phyloP scores from a whole-genome alignment of 2,797 vertebrate genomes.

The Adrianichthys oophorus region DNA sequence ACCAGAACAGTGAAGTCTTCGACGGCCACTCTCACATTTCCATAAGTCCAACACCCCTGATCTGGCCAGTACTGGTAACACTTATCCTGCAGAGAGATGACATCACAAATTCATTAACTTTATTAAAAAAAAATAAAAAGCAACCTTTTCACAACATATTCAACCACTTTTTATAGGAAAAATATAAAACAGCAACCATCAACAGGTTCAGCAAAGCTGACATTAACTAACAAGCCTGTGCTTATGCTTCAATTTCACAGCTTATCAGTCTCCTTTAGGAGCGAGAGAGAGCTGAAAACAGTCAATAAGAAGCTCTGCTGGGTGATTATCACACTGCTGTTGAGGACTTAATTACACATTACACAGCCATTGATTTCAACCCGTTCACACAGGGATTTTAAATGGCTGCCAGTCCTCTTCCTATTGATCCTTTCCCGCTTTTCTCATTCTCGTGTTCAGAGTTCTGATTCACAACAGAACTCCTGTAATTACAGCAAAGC shows the following conservation, averaged over 20 bases:
- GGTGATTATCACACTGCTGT: slow-evolving; percentile 56
- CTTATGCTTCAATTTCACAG: slow-evolving; percentile 48
- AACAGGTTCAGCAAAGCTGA: slow-evolving; percentile 13
- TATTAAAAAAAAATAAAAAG: neutral
- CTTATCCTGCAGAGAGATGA: slow-evolving; percentile 83
- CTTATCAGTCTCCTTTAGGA: slow-evolving; percentile 44
- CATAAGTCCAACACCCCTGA: slow-evolving; percentile 96
- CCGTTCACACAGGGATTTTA: slow-evolving; percentile 30
- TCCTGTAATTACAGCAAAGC: slow-evolving; percentile 11
- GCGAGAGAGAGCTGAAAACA: slow-evolving; percentile 21
- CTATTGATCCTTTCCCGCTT: slow-evolving; percentile 53
- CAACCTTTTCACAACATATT: neutral
- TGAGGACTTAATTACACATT: slow-evolving; percentile 62
- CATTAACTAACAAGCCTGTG: slow-evolving; percentile 16
- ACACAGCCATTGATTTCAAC: slow-evolving; percentile 59
- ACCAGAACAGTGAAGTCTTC: slow-evolving; percentile 92
- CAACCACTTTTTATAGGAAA: slow-evolving; percentile 2
- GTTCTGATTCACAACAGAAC: slow-evolving; percentile 10
- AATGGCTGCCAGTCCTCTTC: slow-evolving; percentile 38
- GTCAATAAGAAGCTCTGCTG: slow-evolving; percentile 45
- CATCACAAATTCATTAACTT: neutral
- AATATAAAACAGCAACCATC: slow-evolving; percentile 8
- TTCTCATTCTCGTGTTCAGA: slow-evolving; percentile 4
- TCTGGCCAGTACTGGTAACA: slow-evolving; percentile 97
- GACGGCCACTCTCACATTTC: slow-evolving; percentile 87